Evolutionary conservation across 1,140 invertebrate genomes (phyloP).

Genomic region (Eriocheir sinensis): DNA sequence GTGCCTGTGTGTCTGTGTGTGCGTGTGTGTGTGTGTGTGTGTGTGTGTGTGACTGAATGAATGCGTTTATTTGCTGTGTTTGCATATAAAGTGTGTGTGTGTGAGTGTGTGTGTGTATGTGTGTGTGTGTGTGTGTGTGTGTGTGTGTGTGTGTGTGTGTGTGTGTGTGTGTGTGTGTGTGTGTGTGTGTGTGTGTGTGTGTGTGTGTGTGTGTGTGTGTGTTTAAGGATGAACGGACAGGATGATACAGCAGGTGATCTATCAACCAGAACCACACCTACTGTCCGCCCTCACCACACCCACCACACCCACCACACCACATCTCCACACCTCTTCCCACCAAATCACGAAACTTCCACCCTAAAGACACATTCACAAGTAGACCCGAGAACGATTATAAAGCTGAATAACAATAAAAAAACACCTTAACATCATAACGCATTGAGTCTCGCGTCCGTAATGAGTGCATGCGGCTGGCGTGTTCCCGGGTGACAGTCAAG

Average conservation of each 20-base stretch:
- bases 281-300: slow-evolving; percentile 60
- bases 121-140: slow-evolving; percentile 47
- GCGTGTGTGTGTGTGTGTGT: slow-evolving; percentile 36
- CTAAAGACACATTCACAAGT: too few relatives aligned
- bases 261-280: background rate
- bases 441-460: too few relatives aligned
- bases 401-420: too few relatives aligned
- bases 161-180: background rate
- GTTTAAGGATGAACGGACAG: too few relatives aligned
- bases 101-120: slow-evolving; percentile 45
- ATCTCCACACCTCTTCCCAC: background rate
- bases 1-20: slow-evolving; percentile 50
- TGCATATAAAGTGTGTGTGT: slow-evolving; percentile 10
- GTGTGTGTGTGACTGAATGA: slow-evolving; percentile 14
- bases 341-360: background rate
- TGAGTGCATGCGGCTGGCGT: too few relatives aligned
- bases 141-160: background rate
- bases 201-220: background rate
- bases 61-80: background rate
- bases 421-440: too few relatives aligned
- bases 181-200: slow-evolving; percentile 15
- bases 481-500: background rate
- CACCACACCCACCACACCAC: slow-evolving; percentile 3
- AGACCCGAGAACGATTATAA: too few relatives aligned
- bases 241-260: slow-evolving; percentile 60